Evolutionary conservation across 1,140 invertebrate species (phyloP).

Genomic region (Zaprionus nigranus): DNA sequence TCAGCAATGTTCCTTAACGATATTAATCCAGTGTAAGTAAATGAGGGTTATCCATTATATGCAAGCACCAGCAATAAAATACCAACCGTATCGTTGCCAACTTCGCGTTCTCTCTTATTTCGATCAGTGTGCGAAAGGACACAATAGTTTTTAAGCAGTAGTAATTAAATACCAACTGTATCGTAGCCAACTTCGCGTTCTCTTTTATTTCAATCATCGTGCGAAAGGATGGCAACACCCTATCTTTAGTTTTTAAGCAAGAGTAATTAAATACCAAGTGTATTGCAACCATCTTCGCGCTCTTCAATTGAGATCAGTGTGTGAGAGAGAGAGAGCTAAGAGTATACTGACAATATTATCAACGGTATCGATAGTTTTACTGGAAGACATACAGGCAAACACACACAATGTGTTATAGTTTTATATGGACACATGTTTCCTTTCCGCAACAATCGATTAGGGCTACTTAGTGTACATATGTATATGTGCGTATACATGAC

Average conservation of each 20-base stretch:
- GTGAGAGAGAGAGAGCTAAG: too few species aligned
- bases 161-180: background rate
- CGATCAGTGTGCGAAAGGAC: too few species aligned
- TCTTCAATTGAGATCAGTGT: too few species aligned
- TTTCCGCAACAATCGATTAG: slow-evolving; percentile 7
- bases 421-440: slow-evolving; percentile 4
- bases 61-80: background rate
- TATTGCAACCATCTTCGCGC: too few species aligned
- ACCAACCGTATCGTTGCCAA: background rate
- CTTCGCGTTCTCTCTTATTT: too few species aligned
- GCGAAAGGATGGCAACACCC: too few species aligned
- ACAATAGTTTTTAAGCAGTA: background rate
- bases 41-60: background rate
- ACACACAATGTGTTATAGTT: background rate
- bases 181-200: background rate
- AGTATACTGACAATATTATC: background rate
- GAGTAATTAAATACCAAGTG: background rate
- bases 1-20: background rate
- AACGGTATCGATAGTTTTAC: background rate
- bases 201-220: too few species aligned
- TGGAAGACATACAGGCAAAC: background rate
- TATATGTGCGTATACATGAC: background rate
- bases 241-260: background rate
- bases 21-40: background rate
- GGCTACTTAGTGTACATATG: slow-evolving; percentile 13